Base-by-base conservation (phyloP, 2,888 invertebrate genomes). In the Lottia scabra region DNA sequence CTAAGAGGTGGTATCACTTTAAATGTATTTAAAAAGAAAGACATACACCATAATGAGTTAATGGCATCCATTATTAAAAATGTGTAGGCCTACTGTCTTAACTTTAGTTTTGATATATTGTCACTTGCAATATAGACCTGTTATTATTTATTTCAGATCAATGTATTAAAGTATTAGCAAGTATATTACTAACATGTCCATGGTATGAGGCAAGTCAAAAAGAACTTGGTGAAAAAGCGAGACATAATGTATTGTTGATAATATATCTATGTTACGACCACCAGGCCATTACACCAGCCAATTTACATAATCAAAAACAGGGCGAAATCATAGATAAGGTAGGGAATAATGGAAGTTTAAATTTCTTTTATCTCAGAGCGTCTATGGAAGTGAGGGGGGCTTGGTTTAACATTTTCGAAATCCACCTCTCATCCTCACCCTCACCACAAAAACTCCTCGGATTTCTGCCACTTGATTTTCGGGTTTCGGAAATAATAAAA, bases 171-270 rank as follows among this genome's bases (percentile, higher is more conserved):
- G 67, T 85, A 8, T 43, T 85, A 62, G 80, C 76, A 72, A 80
- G 77, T 15, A 77, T 79, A 10, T 62, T 86, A 30, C 67, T 84
- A 38, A 85, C 84, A 2, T 86, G 86, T 74, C 86, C 86, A 3
- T 86, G 86, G 86, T 86, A 83, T 66, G 74, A 77, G 16, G 74
- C 81, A 27, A 81, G 82, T 8, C 84, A 85, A 75, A 76, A 75
- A 63, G 85, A 87, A 65, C 63, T 85, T 30, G 87, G 87, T 8
- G 84, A 85, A 68, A 84, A 85, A 75, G 87, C 87, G 63, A 82
- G 84, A 67, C 83, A 86, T 71, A 87, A 87, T 76, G 75, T 75
- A 8, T 63, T 87, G 16, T 80, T 85, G 45, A 78, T 87, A 8
- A 80, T 87, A 12, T 87, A 82, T 78, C 65, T 80, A 71, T 78